A percentile compares a stretch with the other conserved stretches of the same genome.
phyloP scores from a whole-genome alignment of 2,888 invertebrate species.

The Seira ritae region DNA sequence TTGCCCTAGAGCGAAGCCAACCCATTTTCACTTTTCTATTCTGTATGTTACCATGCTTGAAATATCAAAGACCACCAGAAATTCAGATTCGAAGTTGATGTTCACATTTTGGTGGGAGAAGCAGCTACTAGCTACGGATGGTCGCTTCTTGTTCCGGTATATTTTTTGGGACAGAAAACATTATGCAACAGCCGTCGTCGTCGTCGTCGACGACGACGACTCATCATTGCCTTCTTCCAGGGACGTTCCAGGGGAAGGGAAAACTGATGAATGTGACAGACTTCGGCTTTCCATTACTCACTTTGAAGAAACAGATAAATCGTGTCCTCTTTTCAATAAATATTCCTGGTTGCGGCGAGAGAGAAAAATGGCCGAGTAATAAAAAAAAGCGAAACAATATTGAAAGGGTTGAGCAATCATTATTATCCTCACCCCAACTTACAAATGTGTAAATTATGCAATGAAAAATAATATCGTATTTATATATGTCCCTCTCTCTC shows the following conservation, averaged over 20 bases:
- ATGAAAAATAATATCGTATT: not conserved
- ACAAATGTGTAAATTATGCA: conserved; percentile 58
- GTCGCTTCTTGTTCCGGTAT: not conserved
- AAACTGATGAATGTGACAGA: not conserved
- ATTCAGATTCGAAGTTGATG: not conserved
- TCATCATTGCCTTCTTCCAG: not conserved
- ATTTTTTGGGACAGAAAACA: not conserved
- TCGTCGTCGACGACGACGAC: too few species aligned
- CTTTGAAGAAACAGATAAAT: not conserved
- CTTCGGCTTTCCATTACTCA: not conserved
- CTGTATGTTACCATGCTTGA: not conserved
- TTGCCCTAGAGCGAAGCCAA: not conserved
- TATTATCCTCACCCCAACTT: conserved; percentile 32
- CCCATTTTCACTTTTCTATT: not conserved
- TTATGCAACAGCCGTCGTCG: not conserved
- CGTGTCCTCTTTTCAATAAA: not conserved
- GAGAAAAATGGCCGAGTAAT: not conserved
- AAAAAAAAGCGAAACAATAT: not conserved
- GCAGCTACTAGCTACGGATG: not conserved
- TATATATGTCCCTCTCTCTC: not conserved
- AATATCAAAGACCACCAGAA: not conserved
- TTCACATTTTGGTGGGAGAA: not conserved
- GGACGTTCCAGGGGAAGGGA: not conserved
- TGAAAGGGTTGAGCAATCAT: conserved; percentile 38
- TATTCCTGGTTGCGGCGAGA: not conserved